Evolutionary conservation across 1,140 invertebrate genomes (phyloP).

Genomic region (Danaus melanippus): DNA sequence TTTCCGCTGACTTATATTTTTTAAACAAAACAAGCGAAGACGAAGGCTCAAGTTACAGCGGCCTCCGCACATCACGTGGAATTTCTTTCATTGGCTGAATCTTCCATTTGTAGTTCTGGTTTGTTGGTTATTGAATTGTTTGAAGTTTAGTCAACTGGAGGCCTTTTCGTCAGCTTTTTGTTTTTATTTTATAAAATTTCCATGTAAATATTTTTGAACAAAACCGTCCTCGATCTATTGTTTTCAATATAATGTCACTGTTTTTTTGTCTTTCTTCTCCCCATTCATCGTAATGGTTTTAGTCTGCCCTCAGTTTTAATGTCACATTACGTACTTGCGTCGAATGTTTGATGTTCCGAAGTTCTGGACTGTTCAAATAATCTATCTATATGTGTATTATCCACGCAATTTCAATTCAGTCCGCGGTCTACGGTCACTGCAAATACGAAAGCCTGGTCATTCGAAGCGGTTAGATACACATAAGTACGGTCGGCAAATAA

Average conservation of each 20-base stretch:
- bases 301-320: no score
- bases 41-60: slow-evolving; percentile 18
- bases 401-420: slow-evolving; percentile 34
- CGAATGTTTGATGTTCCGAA: no score
- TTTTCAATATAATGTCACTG: no score
- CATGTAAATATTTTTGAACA: background rate
- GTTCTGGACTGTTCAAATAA: no score
- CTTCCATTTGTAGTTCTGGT: slow-evolving; percentile 29
- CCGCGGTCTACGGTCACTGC: slow-evolving; percentile 21
- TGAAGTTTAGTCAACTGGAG: slow-evolving; percentile 24
- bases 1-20: slow-evolving; percentile 23
- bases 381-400: slow-evolving; percentile 20
- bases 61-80: slow-evolving; percentile 29
- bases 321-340: no score
- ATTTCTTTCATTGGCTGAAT: slow-evolving; percentile 40
- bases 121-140: slow-evolving; percentile 39
- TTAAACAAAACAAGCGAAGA: slow-evolving; percentile 10
- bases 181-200: slow-evolving; percentile 11
- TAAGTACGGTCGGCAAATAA: slow-evolving; percentile 21
- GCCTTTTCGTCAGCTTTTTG: slow-evolving; percentile 3
- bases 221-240: no score
- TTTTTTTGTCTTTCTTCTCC: no score
- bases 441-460: slow-evolving; percentile 17
- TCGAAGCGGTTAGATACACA: slow-evolving; percentile 19
- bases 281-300: no score